Evolutionary conservation across 2,113 vertebrate species (phyloP).

Genomic region (Campylorhamphus procurvoides): DNA sequence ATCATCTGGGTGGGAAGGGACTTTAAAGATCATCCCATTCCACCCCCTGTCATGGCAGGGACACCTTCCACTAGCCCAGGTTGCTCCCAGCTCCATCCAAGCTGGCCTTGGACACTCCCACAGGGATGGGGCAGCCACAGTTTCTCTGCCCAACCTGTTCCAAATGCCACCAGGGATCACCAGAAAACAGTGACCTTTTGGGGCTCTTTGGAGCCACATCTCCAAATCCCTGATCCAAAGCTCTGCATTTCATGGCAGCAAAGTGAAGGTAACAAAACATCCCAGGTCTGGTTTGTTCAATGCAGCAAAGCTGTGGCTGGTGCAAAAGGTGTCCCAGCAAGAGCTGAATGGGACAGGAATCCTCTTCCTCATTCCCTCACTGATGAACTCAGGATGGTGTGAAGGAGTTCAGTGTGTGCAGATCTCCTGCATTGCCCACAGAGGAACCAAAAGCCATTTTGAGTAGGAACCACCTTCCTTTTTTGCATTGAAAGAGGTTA

Average conservation of each 20-base stretch:
- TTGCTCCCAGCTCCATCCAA: neutral
- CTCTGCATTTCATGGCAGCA: neutral
- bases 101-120: neutral
- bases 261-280: neutral
- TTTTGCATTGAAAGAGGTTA: neutral
- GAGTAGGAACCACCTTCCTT: neutral
- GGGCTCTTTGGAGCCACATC: neutral
- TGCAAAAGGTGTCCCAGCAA: neutral
- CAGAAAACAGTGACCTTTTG: fast-evolving
- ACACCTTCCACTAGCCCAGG: neutral
- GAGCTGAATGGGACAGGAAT: neutral
- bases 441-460: neutral
- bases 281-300: neutral
- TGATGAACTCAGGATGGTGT: neutral
- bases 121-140: neutral
- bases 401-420: neutral
- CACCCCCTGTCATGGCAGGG: neutral
- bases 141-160: neutral
- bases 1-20: neutral
- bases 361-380: neutral
- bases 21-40: neutral
- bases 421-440: neutral
- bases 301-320: neutral
- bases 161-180: neutral
- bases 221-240: neutral